Evolutionary conservation across 2,888 invertebrate species (phyloP).

Genomic region (Xestia sexstrigata): DNA sequence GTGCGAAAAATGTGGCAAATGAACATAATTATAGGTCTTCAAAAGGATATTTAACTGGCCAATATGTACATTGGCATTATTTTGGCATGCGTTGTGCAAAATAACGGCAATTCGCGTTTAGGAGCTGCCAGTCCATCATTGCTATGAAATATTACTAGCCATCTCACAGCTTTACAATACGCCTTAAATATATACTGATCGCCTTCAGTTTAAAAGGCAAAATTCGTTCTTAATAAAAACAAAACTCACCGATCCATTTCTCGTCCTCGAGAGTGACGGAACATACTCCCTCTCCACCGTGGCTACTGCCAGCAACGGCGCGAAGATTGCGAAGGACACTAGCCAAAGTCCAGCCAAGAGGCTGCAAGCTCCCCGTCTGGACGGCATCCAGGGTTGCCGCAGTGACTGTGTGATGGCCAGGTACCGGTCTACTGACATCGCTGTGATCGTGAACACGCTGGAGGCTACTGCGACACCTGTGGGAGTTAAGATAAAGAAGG

Average conservation of each 20-base stretch:
- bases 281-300: slow-evolving; percentile 84
- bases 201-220: neutral
- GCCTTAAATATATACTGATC: neutral
- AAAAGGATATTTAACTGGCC: neutral
- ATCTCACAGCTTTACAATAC: neutral
- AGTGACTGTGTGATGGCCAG: slow-evolving; percentile 94
- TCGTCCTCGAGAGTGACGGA: slow-evolving; percentile 79
- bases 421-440: slow-evolving; percentile 94
- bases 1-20: neutral
- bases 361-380: slow-evolving; percentile 91
- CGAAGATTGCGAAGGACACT: slow-evolving; percentile 92
- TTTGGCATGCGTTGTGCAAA: neutral
- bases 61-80: neutral
- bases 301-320: slow-evolving; percentile 91
- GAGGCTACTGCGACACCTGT: slow-evolving; percentile 94
- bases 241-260: slow-evolving; percentile 82
- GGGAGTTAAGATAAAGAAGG: neutral
- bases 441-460: slow-evolving; percentile 95
- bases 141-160: neutral
- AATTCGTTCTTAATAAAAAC: neutral
- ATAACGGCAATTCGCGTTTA: neutral
- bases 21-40: neutral
- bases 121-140: neutral
- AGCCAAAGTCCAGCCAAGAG: slow-evolving; percentile 93
- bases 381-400: slow-evolving; percentile 93